phyloP scores from a whole-genome alignment of 2,888 invertebrate species.

The Ophion ellenae region DNA sequence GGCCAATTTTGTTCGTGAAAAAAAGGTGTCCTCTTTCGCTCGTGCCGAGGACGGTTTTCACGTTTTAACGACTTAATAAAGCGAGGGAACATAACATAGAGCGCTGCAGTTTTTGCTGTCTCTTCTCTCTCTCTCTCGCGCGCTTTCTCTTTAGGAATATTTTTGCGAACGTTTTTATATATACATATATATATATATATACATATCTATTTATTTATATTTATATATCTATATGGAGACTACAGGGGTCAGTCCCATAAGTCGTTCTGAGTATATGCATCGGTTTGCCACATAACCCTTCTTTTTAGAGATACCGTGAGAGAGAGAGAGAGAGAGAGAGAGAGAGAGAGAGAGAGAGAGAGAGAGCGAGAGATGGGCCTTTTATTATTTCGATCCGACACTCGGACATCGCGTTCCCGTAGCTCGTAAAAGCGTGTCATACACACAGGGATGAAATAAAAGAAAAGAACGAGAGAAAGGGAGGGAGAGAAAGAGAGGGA shows the following conservation, averaged over 20 bases:
- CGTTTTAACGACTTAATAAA: constrained; percentile 75
- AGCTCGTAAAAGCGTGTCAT: constrained; percentile 75
- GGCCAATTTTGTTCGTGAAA: constrained; percentile 26
- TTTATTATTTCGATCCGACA: constrained; percentile 72
- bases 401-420: constrained; percentile 69
- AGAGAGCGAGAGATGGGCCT: constrained; percentile 49
- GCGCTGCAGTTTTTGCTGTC: constrained; percentile 16
- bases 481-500: not conserved
- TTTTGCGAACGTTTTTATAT: constrained; percentile 17
- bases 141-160: constrained; percentile 34
- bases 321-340: constrained; percentile 9
- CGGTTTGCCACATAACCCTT: constrained; percentile 56
- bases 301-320: not conserved
- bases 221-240: constrained; percentile 42
- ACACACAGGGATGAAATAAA: constrained; percentile 47
- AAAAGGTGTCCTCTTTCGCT: constrained; percentile 3
- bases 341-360: constrained; percentile 3
- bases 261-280: constrained; percentile 70
- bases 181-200: too few relatives aligned
- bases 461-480: constrained; percentile 12
- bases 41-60: constrained; percentile 51
- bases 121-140: constrained; percentile 19
- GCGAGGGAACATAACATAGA: constrained; percentile 61
- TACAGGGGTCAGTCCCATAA: constrained; percentile 57
- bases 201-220: not conserved